Base-by-base conservation (phyloP, 2,797 vertebrate species). In the Hippopotamyrus pictus region DNA sequence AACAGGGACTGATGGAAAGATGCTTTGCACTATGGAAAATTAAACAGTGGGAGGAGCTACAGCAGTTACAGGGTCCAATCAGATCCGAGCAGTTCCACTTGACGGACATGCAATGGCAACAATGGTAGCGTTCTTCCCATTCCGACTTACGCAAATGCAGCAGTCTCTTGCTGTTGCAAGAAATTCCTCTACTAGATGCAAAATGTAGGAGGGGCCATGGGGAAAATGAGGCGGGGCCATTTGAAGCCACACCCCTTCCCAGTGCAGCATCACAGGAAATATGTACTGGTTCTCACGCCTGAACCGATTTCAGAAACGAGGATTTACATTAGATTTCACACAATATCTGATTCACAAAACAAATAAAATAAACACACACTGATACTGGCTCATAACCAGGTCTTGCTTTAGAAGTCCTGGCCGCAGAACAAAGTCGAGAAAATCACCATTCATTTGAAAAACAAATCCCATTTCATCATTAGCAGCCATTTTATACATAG, bases 191-290 rank as follows among this genome's bases (percentile, higher is more conserved):
- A 83, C 41, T 11, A 37, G 5, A 86, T 33, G 51, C 48, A 54
- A 54, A 19, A 51, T 33, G 51, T 53, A 9, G 48, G 84, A 29
- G 84, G 84, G 25, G 19, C 25, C 25, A 17, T 86, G 11, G 12
- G 69, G 37, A 3, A 51, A 51, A 57, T 5, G 51, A 3, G 69
- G 53, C 2, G 3, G 33, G 37, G 73, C 88, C 14, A 54, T 19
- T 62, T 5, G 37, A 84, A 7, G 91, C 65, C 87, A 87, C 33
- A 29, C 51, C 76, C 86, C 37, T 88, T 69, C 90, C 48, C 48
- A 54, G 50, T 86, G 84, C 51, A 65, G 69, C 84, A 19, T 54
- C 48, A 54, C 84, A 86, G 51, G 29, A 54, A 86, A 37, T 48
- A n/a, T 25, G 17, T 19, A 41, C 33, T 37, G 69, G 14, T 50